Percentiles rank a stretch among this genome's conserved stretches.
These are phyloP conservation scores for Rhizomys pruinosus DNA, from an alignment of 2,113 vertebrate genomes.

Conservation along the genomic window DNA sequence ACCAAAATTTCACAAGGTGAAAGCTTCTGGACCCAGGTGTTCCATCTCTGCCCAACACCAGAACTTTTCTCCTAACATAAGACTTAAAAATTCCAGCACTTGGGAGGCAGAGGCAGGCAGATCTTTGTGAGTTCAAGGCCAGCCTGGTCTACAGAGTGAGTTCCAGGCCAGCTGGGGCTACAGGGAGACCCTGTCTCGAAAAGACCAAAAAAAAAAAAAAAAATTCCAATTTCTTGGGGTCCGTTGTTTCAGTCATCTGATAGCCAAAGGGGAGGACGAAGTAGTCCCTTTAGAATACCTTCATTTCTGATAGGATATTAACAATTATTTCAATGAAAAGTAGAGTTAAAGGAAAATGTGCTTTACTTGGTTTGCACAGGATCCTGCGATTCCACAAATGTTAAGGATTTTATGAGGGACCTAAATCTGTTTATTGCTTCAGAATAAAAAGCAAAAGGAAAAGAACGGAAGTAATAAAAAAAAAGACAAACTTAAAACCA, in stretches of 20 bases:
- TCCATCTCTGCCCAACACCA: background rate
- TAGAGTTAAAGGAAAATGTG: background rate
- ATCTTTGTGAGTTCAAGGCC: no score
- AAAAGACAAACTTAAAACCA: background rate
- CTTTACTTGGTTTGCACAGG: background rate
- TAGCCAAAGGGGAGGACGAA: background rate
- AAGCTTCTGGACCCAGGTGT: background rate
- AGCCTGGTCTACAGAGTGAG: no score
- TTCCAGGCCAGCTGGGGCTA: no score
- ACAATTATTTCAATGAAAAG: background rate
- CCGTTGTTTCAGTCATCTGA: background rate
- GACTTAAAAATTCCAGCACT: no score
- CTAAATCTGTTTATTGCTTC: background rate
- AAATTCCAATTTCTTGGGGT: background rate
- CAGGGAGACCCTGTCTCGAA: no score
- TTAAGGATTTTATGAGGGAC: background rate
- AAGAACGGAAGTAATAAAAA: background rate
- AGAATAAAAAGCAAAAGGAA: background rate
- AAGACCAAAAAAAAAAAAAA: no score
- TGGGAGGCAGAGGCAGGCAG: no score
- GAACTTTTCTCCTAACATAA: background rate
- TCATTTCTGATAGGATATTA: background rate
- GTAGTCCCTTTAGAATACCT: background rate
- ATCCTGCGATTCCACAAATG: constrained; percentile 10
- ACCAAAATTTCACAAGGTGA: background rate